Evolutionary conservation across 1,140 invertebrate species (phyloP).

Genomic region (Drosophila yakuba): DNA sequence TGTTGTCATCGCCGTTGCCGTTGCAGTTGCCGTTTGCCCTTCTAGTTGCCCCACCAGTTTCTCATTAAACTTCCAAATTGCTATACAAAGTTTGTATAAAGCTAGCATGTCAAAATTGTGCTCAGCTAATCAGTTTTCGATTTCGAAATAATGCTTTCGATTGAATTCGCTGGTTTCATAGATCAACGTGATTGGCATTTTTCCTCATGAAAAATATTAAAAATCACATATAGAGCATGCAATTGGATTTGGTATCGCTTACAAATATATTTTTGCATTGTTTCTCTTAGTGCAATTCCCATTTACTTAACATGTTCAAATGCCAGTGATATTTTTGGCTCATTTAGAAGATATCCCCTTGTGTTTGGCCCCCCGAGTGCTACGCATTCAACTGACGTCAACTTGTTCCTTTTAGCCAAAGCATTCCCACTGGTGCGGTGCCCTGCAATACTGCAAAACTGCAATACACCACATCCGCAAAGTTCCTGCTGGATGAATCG

Average conservation of each 20-base stretch:
- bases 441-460: constrained; percentile 10
- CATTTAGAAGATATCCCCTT: constrained; percentile 3
- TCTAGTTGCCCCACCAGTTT: constrained; percentile 31
- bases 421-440: constrained; percentile 31
- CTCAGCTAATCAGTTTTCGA: constrained; percentile 45
- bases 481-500: constrained; percentile 49
- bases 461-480: constrained; percentile 34
- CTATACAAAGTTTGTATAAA: constrained; percentile 46
- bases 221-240: not conserved
- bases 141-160: constrained; percentile 1
- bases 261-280: not conserved
- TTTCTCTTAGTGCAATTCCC: not conserved
- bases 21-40: not conserved
- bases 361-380: not conserved
- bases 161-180: no score
- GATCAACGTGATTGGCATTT: not conserved
- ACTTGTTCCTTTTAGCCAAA: constrained; percentile 33
- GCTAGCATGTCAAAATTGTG: constrained; percentile 41
- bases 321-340: not conserved
- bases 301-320: not conserved
- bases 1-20: not conserved
- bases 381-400: constrained; percentile 32
- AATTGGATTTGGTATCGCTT: not conserved
- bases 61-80: constrained; percentile 68
- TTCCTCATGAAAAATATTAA: no score